Percentiles rank a stretch among this genome's conserved stretches.
These are phyloP conservation scores for Mycalesis mineus DNA, from an alignment of 2,888 invertebrate species.

Conservation along the genomic window DNA sequence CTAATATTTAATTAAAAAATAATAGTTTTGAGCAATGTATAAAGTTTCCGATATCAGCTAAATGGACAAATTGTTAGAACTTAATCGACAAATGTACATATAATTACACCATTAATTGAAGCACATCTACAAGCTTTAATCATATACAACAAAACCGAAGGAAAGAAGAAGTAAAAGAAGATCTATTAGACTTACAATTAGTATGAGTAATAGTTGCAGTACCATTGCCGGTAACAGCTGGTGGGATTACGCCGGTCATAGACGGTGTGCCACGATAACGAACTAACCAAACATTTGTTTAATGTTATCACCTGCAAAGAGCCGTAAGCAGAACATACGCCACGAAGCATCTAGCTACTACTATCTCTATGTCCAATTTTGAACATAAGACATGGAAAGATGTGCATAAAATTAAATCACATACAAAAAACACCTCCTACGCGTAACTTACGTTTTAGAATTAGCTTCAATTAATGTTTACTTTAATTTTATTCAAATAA, in stretches of 20 bases:
- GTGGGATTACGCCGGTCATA: slow-evolving; percentile 39
- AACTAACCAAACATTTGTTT: slow-evolving; percentile 77
- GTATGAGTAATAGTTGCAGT: slow-evolving; percentile 47
- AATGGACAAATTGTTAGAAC: too few species aligned
- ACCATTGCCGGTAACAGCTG: slow-evolving; percentile 46
- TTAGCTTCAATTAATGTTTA: too few species aligned
- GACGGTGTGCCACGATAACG: slow-evolving; percentile 67
- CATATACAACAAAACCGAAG: slow-evolving; percentile 19
- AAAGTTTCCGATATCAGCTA: too few species aligned
- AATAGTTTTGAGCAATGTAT: too few species aligned
- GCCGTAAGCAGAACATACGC: slow-evolving; percentile 67
- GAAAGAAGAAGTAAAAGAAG: slow-evolving; percentile 17
- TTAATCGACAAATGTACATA: neutral
- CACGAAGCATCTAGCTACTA: slow-evolving; percentile 58
- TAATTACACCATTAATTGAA: neutral
- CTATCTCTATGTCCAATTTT: slow-evolving; percentile 17
- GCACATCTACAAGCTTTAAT: slow-evolving; percentile 16
- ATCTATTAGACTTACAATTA: slow-evolving; percentile 56
- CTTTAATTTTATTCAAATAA: too few species aligned
- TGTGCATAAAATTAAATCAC: slow-evolving; percentile 6
- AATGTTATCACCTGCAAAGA: slow-evolving; percentile 76
- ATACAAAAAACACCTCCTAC: neutral
- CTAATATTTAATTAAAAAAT: too few species aligned
- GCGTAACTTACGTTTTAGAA: too few species aligned
- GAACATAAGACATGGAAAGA: slow-evolving; percentile 1